Base-by-base conservation (phyloP, 1,140 invertebrate genomes). In the Helicoverpa zea region DNA sequence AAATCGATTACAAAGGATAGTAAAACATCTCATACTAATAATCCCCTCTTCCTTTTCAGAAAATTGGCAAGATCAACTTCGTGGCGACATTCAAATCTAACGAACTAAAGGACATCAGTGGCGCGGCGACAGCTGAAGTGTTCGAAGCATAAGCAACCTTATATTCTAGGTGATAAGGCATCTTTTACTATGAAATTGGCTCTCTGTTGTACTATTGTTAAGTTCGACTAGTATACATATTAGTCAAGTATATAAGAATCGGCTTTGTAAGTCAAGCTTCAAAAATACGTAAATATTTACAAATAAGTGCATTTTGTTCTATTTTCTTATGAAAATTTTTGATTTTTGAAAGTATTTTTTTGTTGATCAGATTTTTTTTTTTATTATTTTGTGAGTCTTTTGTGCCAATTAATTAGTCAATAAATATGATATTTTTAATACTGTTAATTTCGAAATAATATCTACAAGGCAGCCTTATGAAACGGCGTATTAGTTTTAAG, bases 11-110 rank as follows among this genome's bases (percentile, higher is more conserved):
- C 2, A 2, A 23, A 23, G 23, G 23, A 23, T 23, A 35, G 35
- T 3, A 0, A 3, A 35, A 43, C 35, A 35, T 35, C 0, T 35
- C 7, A 43, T 58, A 14, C 30, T 74, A 16, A 54, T 3, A 18
- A 43, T 3, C 49, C 47, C 18, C 47, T 72, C n/a, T 23, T 1
- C 16, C 3, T 52, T 54, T 68, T 1, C 87, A 94, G 92, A 94
- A 93, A 93, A 16, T 87, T 0, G 93, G 93, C 4, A 91, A 89
- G 23, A 93, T 94, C 63, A 92, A 86, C 63, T 93, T 97, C 54
- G 95, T 97, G 3, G 97, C 96, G 0, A 97, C 96, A 43, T 97
- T 97, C 90, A 95, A 96, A 35, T 97, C 97, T 0, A 96, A 89
- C 29, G 95, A 97, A 87, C 93, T 97, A 1, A 94, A 96, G 13